These are phyloP conservation scores for Drosophila kohkoa DNA, from an alignment of 1,140 invertebrate genomes.

Conservation along the genomic window DNA sequence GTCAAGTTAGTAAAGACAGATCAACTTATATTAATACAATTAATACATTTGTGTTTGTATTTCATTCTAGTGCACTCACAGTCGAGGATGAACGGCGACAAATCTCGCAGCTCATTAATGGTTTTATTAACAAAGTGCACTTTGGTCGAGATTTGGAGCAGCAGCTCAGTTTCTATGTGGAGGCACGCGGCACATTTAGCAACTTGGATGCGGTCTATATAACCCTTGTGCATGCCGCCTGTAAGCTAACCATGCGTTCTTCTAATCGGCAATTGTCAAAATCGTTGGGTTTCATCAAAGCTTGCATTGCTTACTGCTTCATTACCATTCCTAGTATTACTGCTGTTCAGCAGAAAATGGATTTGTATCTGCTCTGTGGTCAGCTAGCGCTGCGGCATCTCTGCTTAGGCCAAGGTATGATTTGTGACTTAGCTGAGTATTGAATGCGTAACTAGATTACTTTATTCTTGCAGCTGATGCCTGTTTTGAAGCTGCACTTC, in stretches of 20 bases:
- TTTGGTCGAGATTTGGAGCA: conserved; percentile 95
- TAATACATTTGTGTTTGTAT: neutral
- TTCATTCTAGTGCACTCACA: conserved; percentile 91
- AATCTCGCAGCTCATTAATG: conserved; percentile 93
- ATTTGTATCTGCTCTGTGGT: conserved; percentile 94
- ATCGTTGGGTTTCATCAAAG: conserved; percentile 91
- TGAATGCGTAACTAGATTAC: conserved; percentile 46
- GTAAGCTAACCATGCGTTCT: conserved; percentile 91
- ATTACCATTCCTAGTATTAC: conserved; percentile 97
- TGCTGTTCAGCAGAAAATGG: conserved; percentile 90
- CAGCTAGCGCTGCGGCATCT: conserved; percentile 96
- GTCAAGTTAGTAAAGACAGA: conserved; percentile 89
- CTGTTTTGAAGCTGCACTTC: conserved; percentile 95
- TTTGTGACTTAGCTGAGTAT: conserved; percentile 51
- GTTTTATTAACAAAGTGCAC: conserved; percentile 91
- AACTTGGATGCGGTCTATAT: conserved; percentile 95
- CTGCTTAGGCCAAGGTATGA: conserved; percentile 91
- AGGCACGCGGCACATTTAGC: conserved; percentile 94
- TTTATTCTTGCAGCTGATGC: conserved; percentile 90
- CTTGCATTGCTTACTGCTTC: conserved; percentile 97
- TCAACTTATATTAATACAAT: neutral
- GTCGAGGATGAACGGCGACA: conserved; percentile 96
- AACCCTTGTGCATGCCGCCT: conserved; percentile 94
- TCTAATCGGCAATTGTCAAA: conserved; percentile 91
- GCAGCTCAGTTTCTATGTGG: conserved; percentile 96